Evolutionary conservation across 2,113 vertebrate genomes (phyloP), one percentile per base, ranked within the genome.

Genomic region (Ictidomys tridecemlineatus): DNA sequence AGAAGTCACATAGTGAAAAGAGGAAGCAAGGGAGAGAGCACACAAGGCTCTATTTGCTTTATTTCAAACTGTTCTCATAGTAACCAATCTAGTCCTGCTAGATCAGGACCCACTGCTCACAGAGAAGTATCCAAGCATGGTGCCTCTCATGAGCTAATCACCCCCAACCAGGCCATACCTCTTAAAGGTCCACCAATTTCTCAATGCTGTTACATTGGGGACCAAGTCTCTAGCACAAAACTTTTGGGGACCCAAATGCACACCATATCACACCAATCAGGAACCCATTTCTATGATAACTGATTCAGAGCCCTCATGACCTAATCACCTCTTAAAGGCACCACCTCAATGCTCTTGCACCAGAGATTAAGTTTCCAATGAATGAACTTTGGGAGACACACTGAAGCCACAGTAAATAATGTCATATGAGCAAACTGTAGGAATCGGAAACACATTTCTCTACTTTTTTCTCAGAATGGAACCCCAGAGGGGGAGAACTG

Each of bases 381-480:
- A 32, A 51, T 9, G 39, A 37, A 87, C 16, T 48, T 30, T n/a
- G 42, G 32, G 26, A 61, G 34, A n/a, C 34, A 80, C 67, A 80
- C 0, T 51, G 32, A 93, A 30, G 0, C 16, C 65, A 63, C 4
- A 51, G 69, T 22, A 80, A 65, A 63, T 1, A 39, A 39, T 48
- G 63, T 94, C 9, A 1, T 11, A 2, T 22, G 13, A 78, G 28
- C 8, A 51, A 74, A 20, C 30, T 26, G 0, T 5, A 69, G 61
- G 22, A 85, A 87, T 0, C 34, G 72, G 18, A n/a, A 51, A 63
- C 22, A 65, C 73, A 94, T 70, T n/a, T 58, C 7, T 42, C 24
- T 4, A 63, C n/a, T 82, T 87, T 42, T 77, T 84, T 89, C 39
- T 90, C 72, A 74, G 39, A 91, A 85, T 26, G 70, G 34, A 91